Percentiles rank a stretch among this genome's conserved stretches.
These are phyloP conservation scores for Tapirus terrestris DNA, from an alignment of 2,113 vertebrate species.

Conservation along the genomic window DNA sequence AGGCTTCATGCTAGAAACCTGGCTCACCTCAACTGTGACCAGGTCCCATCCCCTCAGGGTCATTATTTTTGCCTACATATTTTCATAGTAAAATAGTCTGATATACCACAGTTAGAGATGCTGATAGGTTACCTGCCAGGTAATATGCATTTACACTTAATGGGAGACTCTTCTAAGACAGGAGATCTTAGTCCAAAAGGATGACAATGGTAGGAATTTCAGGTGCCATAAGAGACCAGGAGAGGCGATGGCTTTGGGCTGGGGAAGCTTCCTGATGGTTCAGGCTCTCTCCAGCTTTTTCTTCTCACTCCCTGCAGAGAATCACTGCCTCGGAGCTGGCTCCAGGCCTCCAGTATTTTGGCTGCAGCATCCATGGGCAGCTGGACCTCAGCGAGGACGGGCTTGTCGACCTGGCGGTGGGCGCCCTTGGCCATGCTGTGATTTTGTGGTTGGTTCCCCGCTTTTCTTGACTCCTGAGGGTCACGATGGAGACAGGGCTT, in stretches of 20 bases:
- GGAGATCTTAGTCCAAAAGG: neutral
- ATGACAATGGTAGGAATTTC: neutral
- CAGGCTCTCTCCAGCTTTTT: neutral
- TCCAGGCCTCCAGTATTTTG: slow-evolving; percentile 94
- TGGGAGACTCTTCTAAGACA: neutral
- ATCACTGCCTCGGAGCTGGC: slow-evolving; percentile 90
- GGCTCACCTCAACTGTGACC: neutral
- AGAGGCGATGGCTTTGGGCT: neutral
- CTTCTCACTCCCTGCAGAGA: slow-evolving; percentile 86
- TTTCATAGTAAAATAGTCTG: neutral
- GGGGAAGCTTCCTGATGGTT: neutral
- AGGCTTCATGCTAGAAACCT: neutral
- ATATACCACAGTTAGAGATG: neutral
- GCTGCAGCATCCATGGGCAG: slow-evolving; percentile 94
- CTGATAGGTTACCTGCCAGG: neutral
- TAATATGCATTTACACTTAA: neutral
- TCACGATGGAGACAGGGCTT: neutral
- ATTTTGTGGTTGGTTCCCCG: slow-evolving; percentile 92
- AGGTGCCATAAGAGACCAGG: neutral
- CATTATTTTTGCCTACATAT: neutral
- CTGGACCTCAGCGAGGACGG: slow-evolving; percentile 96
- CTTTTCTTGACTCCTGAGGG: neutral
- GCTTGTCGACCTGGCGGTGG: slow-evolving; percentile 94
- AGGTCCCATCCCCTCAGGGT: neutral
- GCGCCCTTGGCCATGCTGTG: slow-evolving; percentile 94